Conservation (phyloP, 2,797 vertebrate genomes). For the Pitangus sulphuratus region DNA sequence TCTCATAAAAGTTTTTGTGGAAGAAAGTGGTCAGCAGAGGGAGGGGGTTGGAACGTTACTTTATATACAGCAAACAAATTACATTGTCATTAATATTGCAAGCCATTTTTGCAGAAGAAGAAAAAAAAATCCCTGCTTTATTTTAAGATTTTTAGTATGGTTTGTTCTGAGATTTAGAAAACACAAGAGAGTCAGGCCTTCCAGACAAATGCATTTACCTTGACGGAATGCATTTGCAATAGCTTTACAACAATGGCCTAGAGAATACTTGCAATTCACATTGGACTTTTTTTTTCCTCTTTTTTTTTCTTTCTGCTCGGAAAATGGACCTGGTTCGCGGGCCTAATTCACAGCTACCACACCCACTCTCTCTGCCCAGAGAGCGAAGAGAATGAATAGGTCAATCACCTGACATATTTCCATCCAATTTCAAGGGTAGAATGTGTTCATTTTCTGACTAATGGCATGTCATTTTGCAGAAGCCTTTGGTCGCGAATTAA, state of each 20-base stretch:
- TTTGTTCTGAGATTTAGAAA: constrained; percentile 88
- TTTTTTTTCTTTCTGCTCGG: constrained; percentile 72
- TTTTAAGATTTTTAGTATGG: constrained; percentile 88
- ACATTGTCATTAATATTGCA: constrained; percentile 92
- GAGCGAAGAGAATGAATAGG: constrained; percentile 90
- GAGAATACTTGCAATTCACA: constrained; percentile 91
- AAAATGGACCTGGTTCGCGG: constrained; percentile 86
- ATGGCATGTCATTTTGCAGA: constrained; percentile 99
- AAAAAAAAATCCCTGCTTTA: constrained; percentile 80
- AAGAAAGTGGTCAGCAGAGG: constrained; percentile 49
- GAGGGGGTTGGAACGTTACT: constrained; percentile 65
- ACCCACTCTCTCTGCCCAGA: constrained; percentile 86
- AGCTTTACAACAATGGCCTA: constrained; percentile 88
- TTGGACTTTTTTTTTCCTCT: constrained; percentile 71
- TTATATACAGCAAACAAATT: constrained; percentile 86
- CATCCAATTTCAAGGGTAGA: constrained; percentile 99
- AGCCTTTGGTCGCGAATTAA: constrained; percentile 99
- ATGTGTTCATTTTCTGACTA: constrained; percentile 99
- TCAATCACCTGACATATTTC: constrained; percentile 99
- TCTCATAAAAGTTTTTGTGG: constrained; percentile 53
- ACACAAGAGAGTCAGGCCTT: constrained; percentile 87
- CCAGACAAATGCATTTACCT: constrained; percentile 90
- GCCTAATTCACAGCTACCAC: constrained; percentile 87
- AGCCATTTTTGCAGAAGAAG: constrained; percentile 61
- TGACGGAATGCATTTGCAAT: constrained; percentile 91